phyloP scores from a whole-genome alignment of 2,113 vertebrate species.

The Nannobrachium achirus region DNA sequence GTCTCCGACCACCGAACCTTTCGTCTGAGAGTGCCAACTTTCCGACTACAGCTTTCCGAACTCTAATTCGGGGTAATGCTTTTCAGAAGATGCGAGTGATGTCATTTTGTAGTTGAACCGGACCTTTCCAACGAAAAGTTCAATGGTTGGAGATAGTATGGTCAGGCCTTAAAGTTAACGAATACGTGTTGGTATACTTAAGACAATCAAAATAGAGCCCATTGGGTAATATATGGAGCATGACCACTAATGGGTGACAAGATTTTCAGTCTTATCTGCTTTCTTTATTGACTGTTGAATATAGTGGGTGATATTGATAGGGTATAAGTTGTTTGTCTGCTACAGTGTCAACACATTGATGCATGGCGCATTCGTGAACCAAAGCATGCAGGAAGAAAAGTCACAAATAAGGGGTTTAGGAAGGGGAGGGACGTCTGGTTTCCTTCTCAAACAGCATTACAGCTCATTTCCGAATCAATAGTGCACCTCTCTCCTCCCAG shows the following conservation, averaged over 20 bases:
- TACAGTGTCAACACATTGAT: conserved; percentile 19
- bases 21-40: too few relatives aligned
- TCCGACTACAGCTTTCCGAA: too few relatives aligned
- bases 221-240: conserved; percentile 20
- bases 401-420: conserved; percentile 23
- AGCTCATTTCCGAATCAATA: conserved; percentile 77
- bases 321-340: conserved; percentile 31
- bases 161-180: too few relatives aligned
- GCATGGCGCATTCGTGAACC: conserved; percentile 5
- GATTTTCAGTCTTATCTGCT: conserved; percentile 25
- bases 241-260: conserved; percentile 13
- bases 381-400: conserved; percentile 32
- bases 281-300: conserved; percentile 3
- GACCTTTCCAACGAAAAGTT: too few relatives aligned
- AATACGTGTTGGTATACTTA: too few relatives aligned
- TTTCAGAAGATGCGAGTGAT: too few relatives aligned
- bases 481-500: conserved; percentile 49
- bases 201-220: background rate
- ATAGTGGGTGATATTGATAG: conserved; percentile 3
- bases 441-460: conserved; percentile 66
- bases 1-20: too few relatives aligned
- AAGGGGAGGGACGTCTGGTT: conserved; percentile 32
- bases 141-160: too few relatives aligned
- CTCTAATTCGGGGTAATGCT: too few relatives aligned
- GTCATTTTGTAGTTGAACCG: too few relatives aligned